Evolutionary conservation across 2,797 vertebrate species (phyloP).

Genomic region (Melanotaenia boesemani): DNA sequence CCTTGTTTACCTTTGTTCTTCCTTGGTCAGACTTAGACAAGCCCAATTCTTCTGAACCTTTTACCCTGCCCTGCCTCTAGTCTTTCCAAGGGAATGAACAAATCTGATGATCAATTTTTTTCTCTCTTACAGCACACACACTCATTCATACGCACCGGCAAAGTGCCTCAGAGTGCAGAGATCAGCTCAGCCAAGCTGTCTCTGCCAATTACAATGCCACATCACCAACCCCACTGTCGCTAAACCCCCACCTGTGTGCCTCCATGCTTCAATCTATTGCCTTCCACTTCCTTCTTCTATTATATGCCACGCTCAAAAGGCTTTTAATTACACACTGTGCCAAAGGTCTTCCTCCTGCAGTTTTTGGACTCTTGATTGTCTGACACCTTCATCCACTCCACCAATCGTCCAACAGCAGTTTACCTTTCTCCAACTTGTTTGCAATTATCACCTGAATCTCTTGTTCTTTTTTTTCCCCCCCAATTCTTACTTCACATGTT

Average conservation of each 20-base stretch:
- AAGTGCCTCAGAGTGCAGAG: conserved; percentile 52
- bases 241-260: conserved; percentile 31
- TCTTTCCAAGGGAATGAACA: conserved; percentile 78
- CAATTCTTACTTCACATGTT: conserved; percentile 44
- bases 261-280: conserved; percentile 36
- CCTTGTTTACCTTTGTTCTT: conserved; percentile 73
- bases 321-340: conserved; percentile 71
- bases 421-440: conserved; percentile 46
- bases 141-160: conserved; percentile 11
- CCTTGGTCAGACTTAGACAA: conserved; percentile 71
- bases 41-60: conserved; percentile 66
- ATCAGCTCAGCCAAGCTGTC: conserved; percentile 56
- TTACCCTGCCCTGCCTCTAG: conserved; percentile 59
- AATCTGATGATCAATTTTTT: conserved; percentile 79
- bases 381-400: conserved; percentile 53
- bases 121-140: conserved; percentile 27
- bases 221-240: conserved; percentile 49
- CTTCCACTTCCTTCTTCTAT: conserved; percentile 44
- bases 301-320: conserved; percentile 47
- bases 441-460: conserved; percentile 54
- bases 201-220: conserved; percentile 77
- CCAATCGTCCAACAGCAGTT: conserved; percentile 48
- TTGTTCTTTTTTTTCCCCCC: conserved; percentile 2
- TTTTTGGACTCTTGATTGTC: conserved; percentile 49
- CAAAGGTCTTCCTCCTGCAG: conserved; percentile 51